phyloP scores from a whole-genome alignment of 2,797 vertebrate genomes.

The Lemur catta region DNA sequence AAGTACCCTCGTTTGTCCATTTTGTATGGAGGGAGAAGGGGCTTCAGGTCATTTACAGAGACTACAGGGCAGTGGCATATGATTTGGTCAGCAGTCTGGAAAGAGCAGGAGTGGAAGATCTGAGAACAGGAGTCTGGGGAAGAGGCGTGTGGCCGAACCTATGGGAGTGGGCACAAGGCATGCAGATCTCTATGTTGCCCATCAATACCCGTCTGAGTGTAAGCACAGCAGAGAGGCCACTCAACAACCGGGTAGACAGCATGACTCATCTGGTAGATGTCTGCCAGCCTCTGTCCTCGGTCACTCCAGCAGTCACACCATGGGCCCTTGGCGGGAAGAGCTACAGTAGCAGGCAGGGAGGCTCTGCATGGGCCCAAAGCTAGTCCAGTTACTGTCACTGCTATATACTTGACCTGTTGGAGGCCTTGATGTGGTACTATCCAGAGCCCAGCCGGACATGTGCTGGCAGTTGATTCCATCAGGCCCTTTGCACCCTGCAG shows the following conservation, averaged over 20 bases:
- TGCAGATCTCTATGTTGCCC: not conserved
- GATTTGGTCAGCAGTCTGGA: not conserved
- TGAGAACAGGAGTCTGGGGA: not conserved
- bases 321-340: not conserved
- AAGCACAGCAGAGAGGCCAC: not conserved
- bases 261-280: fast-evolving
- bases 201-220: not conserved
- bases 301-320: not conserved
- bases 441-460: not conserved
- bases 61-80: not conserved
- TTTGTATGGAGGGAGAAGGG: not conserved
- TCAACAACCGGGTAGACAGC: not conserved
- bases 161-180: not conserved
- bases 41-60: not conserved
- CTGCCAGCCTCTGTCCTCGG: not conserved
- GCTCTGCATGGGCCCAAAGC: not conserved
- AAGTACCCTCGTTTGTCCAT: not conserved
- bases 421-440: not conserved
- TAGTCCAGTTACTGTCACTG: not conserved
- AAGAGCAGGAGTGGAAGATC: not conserved
- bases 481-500: not conserved
- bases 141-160: not conserved
- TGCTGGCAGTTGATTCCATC: not conserved
- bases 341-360: not conserved
- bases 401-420: not conserved